Base-by-base conservation (phyloP, 2,113 vertebrate species). In the Seriola quinqueradiata region DNA sequence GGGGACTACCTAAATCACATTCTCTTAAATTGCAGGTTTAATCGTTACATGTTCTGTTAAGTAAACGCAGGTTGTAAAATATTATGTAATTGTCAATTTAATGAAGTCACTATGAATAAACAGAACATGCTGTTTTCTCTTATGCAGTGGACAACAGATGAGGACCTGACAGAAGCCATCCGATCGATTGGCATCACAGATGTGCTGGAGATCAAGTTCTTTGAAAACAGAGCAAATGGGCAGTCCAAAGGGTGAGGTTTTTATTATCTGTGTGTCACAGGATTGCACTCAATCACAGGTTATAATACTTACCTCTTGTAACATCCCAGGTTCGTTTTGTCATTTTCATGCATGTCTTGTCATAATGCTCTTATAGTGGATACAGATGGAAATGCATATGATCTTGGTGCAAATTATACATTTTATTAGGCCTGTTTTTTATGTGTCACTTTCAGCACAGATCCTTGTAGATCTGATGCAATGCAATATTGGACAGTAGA, bases 191-290 rank as follows among this genome's bases (percentile, higher is more conserved):
- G 98, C 86, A 97, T 99, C 88, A 96, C 96, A 92, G 98, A 99
- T 93, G 96, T 99, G 92, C 94, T 99, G 90, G 98, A 99, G 94
- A 99, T 99, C 86, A 99, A 99, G 90, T 99, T 99, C 94, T 99
- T 98, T 96, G 98, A 99, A 95, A 99, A 99, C 92, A 93, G 98
- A 85, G 98, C 98, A 90, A 99, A 99, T 94, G 98, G 98, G 84
- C 98, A 99, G 85, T 99, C 97, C 50, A 99, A 99, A 92, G 98
- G 98, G 98, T 99, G 94, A 97, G 95, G 3, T 19, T 5, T 72
- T 70, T 8, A 23, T 58, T 59, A 5, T 73, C 7, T 55, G 1
- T 77, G 3, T 40, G 2, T 48, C 0, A 14, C 12, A 19, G 21
- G 4, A 38, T 38, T 68, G 0, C 3, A n/a, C 2, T 4, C 32